phyloP scores from a whole-genome alignment of 2,113 vertebrate genomes.

The Herpailurus yagouaroundi region DNA sequence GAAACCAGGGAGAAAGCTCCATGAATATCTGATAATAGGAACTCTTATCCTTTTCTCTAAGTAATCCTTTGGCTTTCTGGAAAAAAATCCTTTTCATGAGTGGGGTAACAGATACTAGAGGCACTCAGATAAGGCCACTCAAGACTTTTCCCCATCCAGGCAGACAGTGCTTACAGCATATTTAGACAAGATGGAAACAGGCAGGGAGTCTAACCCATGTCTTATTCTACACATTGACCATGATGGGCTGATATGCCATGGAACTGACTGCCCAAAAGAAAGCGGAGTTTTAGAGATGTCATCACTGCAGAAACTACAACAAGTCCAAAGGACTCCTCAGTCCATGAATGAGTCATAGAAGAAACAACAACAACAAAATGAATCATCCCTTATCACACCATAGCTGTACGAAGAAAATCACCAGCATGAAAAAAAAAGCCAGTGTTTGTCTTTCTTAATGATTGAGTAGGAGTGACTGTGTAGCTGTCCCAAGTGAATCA shows the following conservation, averaged over 20 bases:
- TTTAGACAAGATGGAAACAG: background rate
- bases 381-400: background rate
- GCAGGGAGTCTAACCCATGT: background rate
- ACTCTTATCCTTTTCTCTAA: background rate
- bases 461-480: background rate
- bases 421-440: background rate
- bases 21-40: background rate
- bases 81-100: background rate
- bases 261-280: background rate
- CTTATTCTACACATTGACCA: background rate
- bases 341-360: constrained; percentile 9
- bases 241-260: background rate
- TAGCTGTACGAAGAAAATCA: background rate
- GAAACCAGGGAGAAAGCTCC: background rate
- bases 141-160: background rate
- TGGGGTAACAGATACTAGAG: background rate
- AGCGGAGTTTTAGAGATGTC: background rate
- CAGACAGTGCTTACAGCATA: background rate
- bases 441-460: background rate
- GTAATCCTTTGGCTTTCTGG: background rate
- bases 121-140: background rate
- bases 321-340: background rate
- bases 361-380: background rate
- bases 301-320: background rate
- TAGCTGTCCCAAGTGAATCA: background rate